These are phyloP conservation scores for Characodon lateralis DNA, from an alignment of 2,797 vertebrate genomes.

Conservation along the genomic window DNA sequence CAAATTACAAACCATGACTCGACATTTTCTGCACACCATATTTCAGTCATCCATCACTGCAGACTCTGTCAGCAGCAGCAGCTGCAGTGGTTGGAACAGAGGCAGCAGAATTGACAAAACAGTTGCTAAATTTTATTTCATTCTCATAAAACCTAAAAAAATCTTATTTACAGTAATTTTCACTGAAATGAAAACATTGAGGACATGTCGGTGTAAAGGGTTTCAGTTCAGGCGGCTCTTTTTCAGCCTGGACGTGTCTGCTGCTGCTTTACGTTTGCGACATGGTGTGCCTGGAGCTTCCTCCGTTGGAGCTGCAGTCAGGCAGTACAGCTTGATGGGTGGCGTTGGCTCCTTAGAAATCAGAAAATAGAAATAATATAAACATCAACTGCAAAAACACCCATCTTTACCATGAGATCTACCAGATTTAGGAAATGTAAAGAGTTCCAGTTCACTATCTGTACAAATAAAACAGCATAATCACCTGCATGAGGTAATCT, in stretches of 20 bases:
- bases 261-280: slow-evolving; percentile 89
- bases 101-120: slow-evolving; percentile 16
- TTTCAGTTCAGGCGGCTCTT: slow-evolving; percentile 84
- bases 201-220: neutral
- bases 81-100: slow-evolving; percentile 15
- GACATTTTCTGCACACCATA: slow-evolving; percentile 49
- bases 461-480: neutral
- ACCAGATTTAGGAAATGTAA: neutral
- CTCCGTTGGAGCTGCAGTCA: slow-evolving; percentile 76
- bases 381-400: neutral
- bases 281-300: slow-evolving; percentile 69
- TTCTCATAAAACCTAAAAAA: slow-evolving; percentile 35
- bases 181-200: slow-evolving; percentile 4
- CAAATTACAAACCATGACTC: slow-evolving; percentile 69
- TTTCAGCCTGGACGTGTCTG: slow-evolving; percentile 81
- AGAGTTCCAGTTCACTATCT: neutral
- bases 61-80: slow-evolving; percentile 14
- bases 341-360: slow-evolving; percentile 87
- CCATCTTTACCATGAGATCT: neutral
- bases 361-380: neutral
- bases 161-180: slow-evolving; percentile 56
- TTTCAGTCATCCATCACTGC: slow-evolving; percentile 39
- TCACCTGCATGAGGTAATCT: slow-evolving; percentile 95
- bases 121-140: slow-evolving; percentile 53
- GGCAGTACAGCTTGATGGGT: slow-evolving; percentile 81